A percentile compares a stretch with the other conserved stretches of the same genome.
These are phyloP conservation scores for Tragopan temminckii DNA, from an alignment of 2,797 vertebrate species.

Conservation along the genomic window DNA sequence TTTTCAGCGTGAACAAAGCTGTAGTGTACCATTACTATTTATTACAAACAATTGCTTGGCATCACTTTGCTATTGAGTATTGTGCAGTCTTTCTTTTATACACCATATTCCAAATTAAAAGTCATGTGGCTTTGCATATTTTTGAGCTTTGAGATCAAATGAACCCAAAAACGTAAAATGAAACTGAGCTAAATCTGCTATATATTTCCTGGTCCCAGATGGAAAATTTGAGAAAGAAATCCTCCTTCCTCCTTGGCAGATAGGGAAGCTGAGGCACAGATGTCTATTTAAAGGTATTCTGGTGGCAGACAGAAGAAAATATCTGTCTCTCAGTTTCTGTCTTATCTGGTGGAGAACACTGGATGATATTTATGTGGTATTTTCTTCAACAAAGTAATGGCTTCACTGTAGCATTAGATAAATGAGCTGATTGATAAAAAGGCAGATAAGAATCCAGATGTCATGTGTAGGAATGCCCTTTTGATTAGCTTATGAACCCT, in stretches of 20 bases:
- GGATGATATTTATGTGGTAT: conserved; percentile 13
- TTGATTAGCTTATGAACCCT: neutral
- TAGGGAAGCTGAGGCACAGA: conserved; percentile 47
- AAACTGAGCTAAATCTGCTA: conserved; percentile 40
- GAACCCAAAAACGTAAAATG: conserved; percentile 19
- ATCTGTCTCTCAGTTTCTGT: neutral
- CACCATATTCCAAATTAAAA: conserved; percentile 19
- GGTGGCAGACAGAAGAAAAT: neutral
- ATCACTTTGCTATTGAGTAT: conserved; percentile 1
- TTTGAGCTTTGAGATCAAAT: conserved; percentile 50
- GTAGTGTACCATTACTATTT: neutral
- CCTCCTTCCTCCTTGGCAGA: neutral
- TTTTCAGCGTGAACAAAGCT: conserved; percentile 3
- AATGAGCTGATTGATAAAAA: conserved; percentile 46
- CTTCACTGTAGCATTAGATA: conserved; percentile 32
- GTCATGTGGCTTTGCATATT: conserved; percentile 36
- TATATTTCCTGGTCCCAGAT: conserved; percentile 43
- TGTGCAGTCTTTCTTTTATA: conserved; percentile 18
- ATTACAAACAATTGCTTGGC: conserved; percentile 41
- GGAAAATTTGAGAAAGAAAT: conserved; percentile 20
- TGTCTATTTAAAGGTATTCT: conserved; percentile 32
- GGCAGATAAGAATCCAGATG: conserved; percentile 45
- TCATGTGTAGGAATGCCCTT: neutral
- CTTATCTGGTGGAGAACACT: conserved; percentile 12
- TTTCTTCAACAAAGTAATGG: conserved; percentile 38